Evolutionary conservation across 2,113 vertebrate genomes (phyloP), one percentile per base, ranked within the genome.

Genomic region (Myrmecophaga tridactyla): DNA sequence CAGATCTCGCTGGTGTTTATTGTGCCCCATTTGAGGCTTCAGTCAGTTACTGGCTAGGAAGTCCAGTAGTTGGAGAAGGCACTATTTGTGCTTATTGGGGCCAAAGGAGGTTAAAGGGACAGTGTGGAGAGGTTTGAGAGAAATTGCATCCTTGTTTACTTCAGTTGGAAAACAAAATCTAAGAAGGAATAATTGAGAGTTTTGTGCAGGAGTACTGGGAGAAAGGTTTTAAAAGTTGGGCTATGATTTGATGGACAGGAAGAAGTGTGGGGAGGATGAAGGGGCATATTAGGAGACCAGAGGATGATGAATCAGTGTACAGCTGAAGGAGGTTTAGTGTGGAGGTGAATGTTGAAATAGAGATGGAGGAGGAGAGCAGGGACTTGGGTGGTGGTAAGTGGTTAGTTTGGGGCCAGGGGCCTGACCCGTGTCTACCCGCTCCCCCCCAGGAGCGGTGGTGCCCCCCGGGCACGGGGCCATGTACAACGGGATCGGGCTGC

Each of bases 401-500:
- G 84, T 90, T 97, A 97, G 97, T 78, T 88, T 95, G 96, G 91
- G 93, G 95, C 67, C 94, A 97, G 96, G 97, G 94, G 89, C 97
- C 97, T 98, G 97, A 97, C 95, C 95, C 96, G 75, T 98, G 94
- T 97, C 95, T 97, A 91, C 97, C 97, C 96, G 97, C 97, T 97
- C 96, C 86, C 96, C 97, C 65, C 78, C 97, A 98, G 97, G 97
- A 97, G 97, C 84, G 94, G 97, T 97, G 95, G 98, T 97, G 96
- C 96, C 97, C 96, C 93, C 92, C 90, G 97, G 96, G 97, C 97
- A 98, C 96, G 94, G 95, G 97, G 97, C 98, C 98, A 99, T 99
- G 99, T 99, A 99, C 98, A 99, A 99, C 98, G 99, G 99, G 85
- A 99, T 99, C 80, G 99, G 99, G 92, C 98, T 99, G 97, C 99